Percentiles rank a stretch among this genome's conserved stretches.
Evolutionary conservation across 2,113 vertebrate species (phyloP).

Genomic region (Labrus mixtus): DNA sequence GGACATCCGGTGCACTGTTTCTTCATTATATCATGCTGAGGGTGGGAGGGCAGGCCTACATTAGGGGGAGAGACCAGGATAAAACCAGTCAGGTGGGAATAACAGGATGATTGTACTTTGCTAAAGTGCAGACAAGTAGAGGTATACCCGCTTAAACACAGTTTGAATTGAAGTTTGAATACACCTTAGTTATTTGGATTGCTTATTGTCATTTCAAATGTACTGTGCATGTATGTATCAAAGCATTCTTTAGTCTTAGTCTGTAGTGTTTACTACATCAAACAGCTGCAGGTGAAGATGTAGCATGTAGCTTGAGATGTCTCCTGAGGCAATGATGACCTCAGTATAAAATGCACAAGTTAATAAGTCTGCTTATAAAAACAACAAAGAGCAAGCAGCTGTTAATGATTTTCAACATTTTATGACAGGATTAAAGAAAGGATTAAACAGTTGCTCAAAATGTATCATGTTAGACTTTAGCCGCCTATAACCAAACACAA

Average conservation of each 20-base stretch:
- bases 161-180: neutral
- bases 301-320: neutral
- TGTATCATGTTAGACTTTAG: neutral
- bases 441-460: accelerated
- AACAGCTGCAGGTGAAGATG: neutral
- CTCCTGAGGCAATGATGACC: neutral
- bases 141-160: neutral
- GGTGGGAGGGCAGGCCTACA: conserved; percentile 91
- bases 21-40: conserved; percentile 88
- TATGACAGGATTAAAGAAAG: neutral
- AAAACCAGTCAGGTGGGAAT: neutral
- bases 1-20: conserved; percentile 90
- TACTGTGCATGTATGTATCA: neutral
- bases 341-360: neutral
- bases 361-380: neutral
- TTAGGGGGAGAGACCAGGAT: neutral
- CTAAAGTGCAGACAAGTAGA: neutral
- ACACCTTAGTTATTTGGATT: conserved; percentile 76
- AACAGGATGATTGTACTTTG: neutral
- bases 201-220: neutral
- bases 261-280: neutral
- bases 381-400: neutral
- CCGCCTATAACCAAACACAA: neutral
- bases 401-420: neutral
- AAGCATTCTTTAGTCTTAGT: neutral